Evolutionary conservation across 2,797 vertebrate genomes (phyloP), one percentile per base, ranked within the genome.

Genomic region (Malurus leucopterus): DNA sequence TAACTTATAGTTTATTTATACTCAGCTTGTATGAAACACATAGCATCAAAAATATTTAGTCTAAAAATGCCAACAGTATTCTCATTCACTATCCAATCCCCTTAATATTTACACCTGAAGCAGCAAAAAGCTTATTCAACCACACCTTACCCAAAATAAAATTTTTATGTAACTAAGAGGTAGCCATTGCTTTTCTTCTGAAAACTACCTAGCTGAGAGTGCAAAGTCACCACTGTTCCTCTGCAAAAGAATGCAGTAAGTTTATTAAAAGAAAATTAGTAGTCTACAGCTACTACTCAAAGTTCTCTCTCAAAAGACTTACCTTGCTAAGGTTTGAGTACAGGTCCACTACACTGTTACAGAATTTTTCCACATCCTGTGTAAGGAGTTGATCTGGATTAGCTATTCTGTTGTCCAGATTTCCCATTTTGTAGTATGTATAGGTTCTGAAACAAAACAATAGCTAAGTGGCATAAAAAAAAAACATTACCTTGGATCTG

Each of bases 321-420:
- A 99, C 99, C 98, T 99, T 99, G 98, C 98, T 99, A 89, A 99
- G 98, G 96, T 99, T 99, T 67, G 99, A 99, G 96, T 99, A 99
- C 24, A 99, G 97, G 78, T 99, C 99, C 91, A 99, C 99, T 88
- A 99, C 98, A 83, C 99, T 99, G 96, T 99, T 99, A 96, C 99
- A 99, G 97, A 99, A 99, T 80, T 96, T 99, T 96, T 99, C 99
- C 92, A 99, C 99, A 67, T 99, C 99, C 95, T 99, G 99, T 11
- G 99, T 99, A 54, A 99, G 98, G 20, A 99, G 98, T 95, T 99
- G 99, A 96, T 99, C 99, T 64, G 99, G 98, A 74, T 99, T 99
- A 61, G 98, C 98, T 94, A 99, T 99, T 92, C 99, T 98, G 96
- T 99, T 99, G 97, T 99, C 99, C 96, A 99, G 95, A 96, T 99